A percentile compares a stretch with the other conserved stretches of the same genome.
Evolutionary conservation across 2,797 vertebrate species (phyloP).

Genomic region (Oceanodroma leucorhoa): DNA sequence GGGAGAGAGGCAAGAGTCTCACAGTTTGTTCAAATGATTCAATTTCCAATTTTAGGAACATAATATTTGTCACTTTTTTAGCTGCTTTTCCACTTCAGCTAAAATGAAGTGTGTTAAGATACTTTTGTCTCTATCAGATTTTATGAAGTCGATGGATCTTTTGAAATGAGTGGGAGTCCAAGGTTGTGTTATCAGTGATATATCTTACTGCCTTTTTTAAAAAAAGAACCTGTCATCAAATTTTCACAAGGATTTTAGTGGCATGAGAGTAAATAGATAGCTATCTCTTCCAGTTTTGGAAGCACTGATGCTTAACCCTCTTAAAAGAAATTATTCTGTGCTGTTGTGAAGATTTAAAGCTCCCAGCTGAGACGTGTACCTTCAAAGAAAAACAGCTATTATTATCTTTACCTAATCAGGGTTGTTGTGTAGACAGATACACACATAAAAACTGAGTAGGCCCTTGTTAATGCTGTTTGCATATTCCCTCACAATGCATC

Average conservation of each 20-base stretch:
- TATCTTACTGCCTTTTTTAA: neutral
- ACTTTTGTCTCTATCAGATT: neutral
- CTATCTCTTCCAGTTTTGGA: neutral
- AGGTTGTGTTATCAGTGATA: neutral
- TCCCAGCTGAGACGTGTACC: neutral
- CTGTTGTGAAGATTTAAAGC: neutral
- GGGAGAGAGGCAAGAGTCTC: neutral
- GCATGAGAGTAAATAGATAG: neutral
- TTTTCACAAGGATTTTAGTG: neutral
- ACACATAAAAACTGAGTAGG: neutral
- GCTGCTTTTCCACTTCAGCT: neutral
- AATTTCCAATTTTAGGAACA: neutral
- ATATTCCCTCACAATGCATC: neutral
- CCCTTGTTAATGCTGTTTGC: neutral
- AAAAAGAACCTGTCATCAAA: neutral
- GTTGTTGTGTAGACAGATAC: neutral
- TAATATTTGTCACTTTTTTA: neutral
- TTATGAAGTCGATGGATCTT: neutral
- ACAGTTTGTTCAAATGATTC: neutral
- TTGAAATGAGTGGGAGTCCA: neutral
- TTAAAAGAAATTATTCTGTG: neutral
- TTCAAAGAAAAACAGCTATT: neutral
- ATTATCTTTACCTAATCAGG: neutral
- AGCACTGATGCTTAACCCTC: neutral
- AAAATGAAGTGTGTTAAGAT: neutral